phyloP scores from a whole-genome alignment of 1,140 invertebrate genomes.

The Dolichoris vasculosae region DNA sequence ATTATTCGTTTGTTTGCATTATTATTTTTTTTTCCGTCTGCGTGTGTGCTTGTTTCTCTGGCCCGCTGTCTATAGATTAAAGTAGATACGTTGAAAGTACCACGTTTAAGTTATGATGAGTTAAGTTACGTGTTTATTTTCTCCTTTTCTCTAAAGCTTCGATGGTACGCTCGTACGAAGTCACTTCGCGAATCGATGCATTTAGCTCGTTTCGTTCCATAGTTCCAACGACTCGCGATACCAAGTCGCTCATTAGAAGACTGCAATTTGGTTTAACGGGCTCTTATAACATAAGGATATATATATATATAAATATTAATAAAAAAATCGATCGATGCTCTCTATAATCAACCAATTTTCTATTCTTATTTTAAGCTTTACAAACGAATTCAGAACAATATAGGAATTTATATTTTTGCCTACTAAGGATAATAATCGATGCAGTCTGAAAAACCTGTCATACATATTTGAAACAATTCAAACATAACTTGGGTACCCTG shows the following conservation, averaged over 20 bases:
- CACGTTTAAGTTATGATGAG: slow-evolving; percentile 36
- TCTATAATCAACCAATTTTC: slow-evolving; percentile 44
- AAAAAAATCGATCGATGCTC: slow-evolving; percentile 45
- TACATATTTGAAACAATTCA: slow-evolving; percentile 64
- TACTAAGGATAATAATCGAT: slow-evolving; percentile 53
- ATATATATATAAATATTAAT: too few relatives aligned
- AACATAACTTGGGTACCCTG: slow-evolving; percentile 67
- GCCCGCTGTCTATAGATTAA: slow-evolving; percentile 66
- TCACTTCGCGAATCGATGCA: not conserved
- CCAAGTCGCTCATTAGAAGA: slow-evolving; percentile 23
- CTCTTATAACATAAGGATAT: slow-evolving; percentile 43
- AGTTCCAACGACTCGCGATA: not conserved
- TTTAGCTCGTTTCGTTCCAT: not conserved
- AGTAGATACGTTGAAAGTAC: slow-evolving; percentile 49
- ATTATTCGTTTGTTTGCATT: slow-evolving; percentile 52
- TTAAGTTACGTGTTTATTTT: slow-evolving; percentile 1
- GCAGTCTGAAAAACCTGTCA: slow-evolving; percentile 61
- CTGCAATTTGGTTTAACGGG: slow-evolving; percentile 28
- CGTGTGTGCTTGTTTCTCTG: slow-evolving; percentile 52
- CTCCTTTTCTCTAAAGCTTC: not conserved
- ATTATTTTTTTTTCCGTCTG: slow-evolving; percentile 46
- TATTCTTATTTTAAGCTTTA: slow-evolving; percentile 41
- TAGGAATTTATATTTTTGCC: slow-evolving; percentile 43
- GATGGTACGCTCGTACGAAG: slow-evolving; percentile 22
- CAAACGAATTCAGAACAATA: slow-evolving; percentile 50